These are phyloP conservation scores for Catharus fuscescens DNA, from an alignment of 2,113 vertebrate genomes.

Conservation along the genomic window DNA sequence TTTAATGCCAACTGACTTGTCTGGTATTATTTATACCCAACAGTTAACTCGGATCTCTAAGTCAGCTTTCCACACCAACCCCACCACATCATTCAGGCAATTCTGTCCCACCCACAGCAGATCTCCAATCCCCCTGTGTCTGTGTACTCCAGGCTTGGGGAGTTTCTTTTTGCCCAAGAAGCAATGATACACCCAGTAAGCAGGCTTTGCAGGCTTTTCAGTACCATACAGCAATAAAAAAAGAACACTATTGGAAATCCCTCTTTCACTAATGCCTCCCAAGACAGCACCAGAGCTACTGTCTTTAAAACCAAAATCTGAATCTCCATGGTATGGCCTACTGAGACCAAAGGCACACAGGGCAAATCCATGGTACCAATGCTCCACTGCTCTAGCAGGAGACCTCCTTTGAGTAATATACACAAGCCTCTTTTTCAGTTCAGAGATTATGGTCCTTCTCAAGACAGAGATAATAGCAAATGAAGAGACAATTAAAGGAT, in stretches of 20 bases:
- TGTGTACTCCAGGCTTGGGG: accelerated
- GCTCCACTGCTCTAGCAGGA: too few relatives aligned
- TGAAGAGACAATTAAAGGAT: not conserved
- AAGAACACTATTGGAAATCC: not conserved
- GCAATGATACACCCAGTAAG: not conserved
- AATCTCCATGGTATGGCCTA: accelerated
- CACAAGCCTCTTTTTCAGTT: not conserved
- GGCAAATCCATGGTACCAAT: not conserved
- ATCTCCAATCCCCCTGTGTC: accelerated
- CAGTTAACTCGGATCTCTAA: not conserved
- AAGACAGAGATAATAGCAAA: not conserved
- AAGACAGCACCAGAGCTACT: not conserved
- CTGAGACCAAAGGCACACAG: not conserved
- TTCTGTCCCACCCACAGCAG: not conserved
- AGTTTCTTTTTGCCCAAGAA: not conserved
- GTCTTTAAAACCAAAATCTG: not conserved
- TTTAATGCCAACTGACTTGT: not conserved
- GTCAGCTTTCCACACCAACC: accelerated
- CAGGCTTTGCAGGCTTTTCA: not conserved
- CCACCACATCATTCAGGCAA: not conserved
- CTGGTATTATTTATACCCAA: not conserved
- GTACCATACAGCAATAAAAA: not conserved
- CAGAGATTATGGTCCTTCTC: not conserved
- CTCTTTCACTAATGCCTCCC: not conserved
- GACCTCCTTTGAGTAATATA: accelerated